A percentile compares a stretch with the other conserved stretches of the same genome.
Conservation (phyloP, 2,888 invertebrate genomes). For the Drosophila greeni region DNA sequence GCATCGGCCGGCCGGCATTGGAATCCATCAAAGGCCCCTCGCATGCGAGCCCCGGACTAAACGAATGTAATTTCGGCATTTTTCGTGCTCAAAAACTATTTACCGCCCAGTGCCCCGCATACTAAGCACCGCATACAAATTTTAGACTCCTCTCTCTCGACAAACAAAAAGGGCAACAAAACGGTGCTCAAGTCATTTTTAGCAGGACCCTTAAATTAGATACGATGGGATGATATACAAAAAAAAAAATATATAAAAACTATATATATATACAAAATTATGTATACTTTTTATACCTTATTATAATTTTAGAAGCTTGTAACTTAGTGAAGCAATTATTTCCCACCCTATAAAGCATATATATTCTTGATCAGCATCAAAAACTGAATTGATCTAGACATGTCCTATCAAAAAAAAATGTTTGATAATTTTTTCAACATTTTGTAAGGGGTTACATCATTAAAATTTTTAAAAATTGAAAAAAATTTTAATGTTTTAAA, state of each 20-base stretch:
- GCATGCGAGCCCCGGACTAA: constrained; percentile 23
- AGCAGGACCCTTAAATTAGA: constrained; percentile 23
- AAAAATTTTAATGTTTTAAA: too few species aligned
- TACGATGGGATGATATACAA: constrained; percentile 37
- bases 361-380: too few species aligned
- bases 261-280: neutral
- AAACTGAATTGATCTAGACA: too few species aligned
- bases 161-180: constrained; percentile 24
- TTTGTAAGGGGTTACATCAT: too few species aligned
- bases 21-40: constrained; percentile 30
- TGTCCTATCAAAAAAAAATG: too few species aligned
- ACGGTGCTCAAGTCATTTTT: constrained; percentile 56
- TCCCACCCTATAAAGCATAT: too few species aligned
- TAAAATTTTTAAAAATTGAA: too few species aligned
- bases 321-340: too few species aligned
- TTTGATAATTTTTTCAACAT: too few species aligned
- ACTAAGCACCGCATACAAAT: constrained; percentile 52
- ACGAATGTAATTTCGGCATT: constrained; percentile 56
- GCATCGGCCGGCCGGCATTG: constrained; percentile 14
- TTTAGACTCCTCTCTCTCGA: constrained; percentile 33
- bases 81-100: constrained; percentile 70
- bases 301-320: too few species aligned
- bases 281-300: neutral
- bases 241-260: too few species aligned
- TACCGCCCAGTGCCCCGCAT: constrained; percentile 59